These are phyloP conservation scores for Flexamia atlantica DNA, from an alignment of 2,888 invertebrate species.

Conservation along the genomic window DNA sequence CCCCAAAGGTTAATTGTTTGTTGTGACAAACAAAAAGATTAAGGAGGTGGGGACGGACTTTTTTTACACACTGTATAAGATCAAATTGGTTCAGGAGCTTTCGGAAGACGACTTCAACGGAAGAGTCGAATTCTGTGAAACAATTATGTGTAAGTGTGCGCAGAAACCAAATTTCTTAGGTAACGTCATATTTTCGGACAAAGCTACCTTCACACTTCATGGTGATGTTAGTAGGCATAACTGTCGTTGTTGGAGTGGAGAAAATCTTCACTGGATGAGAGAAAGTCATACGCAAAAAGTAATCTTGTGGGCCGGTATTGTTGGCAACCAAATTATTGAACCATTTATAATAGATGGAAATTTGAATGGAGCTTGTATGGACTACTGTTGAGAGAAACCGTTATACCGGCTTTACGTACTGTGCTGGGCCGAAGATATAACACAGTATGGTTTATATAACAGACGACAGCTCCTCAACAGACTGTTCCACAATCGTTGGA, in stretches of 20 bases:
- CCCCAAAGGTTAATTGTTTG: no score
- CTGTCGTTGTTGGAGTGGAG: conserved; percentile 34
- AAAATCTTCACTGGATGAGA: conserved; percentile 20
- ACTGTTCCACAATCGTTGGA: no score
- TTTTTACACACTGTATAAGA: no score
- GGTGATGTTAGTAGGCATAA: neutral
- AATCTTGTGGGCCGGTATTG: conserved; percentile 60
- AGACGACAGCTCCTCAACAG: no score
- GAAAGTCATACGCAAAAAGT: conserved; percentile 60
- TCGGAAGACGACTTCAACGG: conserved; percentile 42
- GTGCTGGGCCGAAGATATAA: neutral
- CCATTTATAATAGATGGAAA: neutral
- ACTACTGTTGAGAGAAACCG: neutral
- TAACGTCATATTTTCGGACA: conserved; percentile 61
- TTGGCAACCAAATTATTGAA: neutral
- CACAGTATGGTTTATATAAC: no score
- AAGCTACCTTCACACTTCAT: conserved; percentile 49
- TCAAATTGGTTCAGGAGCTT: conserved; percentile 42
- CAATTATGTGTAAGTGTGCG: neutral
- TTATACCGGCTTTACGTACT: neutral
- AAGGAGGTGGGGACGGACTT: no score
- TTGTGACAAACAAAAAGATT: no score
- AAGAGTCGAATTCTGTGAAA: conserved; percentile 43
- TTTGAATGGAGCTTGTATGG: neutral
- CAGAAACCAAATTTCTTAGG: conserved; percentile 43